Percentiles rank a stretch among this genome's conserved stretches.
These are phyloP conservation scores for Rhinogobius similis DNA, from an alignment of 2,113 vertebrate genomes.

Conservation along the genomic window DNA sequence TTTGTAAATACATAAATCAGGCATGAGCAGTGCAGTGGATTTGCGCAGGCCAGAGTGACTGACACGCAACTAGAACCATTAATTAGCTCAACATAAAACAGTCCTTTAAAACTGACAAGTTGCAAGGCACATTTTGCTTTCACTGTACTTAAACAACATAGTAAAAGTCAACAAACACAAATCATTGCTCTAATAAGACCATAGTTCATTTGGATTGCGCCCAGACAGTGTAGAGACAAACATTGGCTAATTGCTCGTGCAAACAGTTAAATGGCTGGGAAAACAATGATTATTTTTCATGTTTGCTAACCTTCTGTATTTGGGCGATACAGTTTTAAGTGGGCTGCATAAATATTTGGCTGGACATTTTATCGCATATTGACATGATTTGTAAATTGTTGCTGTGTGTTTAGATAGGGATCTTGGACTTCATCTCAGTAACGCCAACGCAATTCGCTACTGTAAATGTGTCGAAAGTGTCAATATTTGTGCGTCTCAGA, in stretches of 20 bases:
- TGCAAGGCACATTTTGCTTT: not conserved
- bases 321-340: slow-evolving; percentile 22
- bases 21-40: not conserved
- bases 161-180: slow-evolving; percentile 14
- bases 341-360: slow-evolving; percentile 26
- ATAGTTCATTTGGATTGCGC: slow-evolving; percentile 29
- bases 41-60: not conserved
- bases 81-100: not conserved
- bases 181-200: slow-evolving; percentile 12
- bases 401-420: slow-evolving; percentile 10
- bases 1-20: not conserved
- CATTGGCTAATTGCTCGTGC: slow-evolving; percentile 23
- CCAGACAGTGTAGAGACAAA: slow-evolving; percentile 33
- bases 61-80: not conserved
- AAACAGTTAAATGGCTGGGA: slow-evolving; percentile 44
- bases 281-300: slow-evolving; percentile 38
- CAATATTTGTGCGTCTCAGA: slow-evolving; percentile 53
- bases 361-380: not conserved
- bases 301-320: slow-evolving; percentile 24
- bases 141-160: not conserved
- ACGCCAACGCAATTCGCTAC: slow-evolving; percentile 45
- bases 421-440: slow-evolving; percentile 16
- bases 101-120: not conserved
- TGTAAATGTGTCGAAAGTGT: slow-evolving; percentile 57
- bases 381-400: not conserved